Evolutionary conservation across 2,797 vertebrate species (phyloP), one percentile per base, ranked within the genome.

Genomic region (Myotis findleyi): DNA sequence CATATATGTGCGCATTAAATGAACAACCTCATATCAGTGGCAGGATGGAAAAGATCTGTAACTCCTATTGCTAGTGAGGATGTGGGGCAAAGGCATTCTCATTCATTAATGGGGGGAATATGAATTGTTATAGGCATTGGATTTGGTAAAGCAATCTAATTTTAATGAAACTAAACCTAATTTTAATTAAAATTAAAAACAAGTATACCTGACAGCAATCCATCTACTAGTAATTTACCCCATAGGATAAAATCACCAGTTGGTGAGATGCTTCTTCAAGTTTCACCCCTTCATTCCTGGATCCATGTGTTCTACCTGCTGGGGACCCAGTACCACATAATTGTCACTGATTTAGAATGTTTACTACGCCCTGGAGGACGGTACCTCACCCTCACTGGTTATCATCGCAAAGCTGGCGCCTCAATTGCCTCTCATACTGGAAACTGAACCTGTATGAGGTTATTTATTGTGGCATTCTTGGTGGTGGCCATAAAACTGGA

Each of bases 111-210:
- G 79, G 53, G 51, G n/a, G 33, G 33, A 92, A n/a, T 90, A n/a
- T 55, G 47, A 80, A 76, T 84, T 92, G 41, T 87, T 81, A 47
- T 0, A 90, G 73, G 55, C 38, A 44, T 81, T 77, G 14, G 41
- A 68, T 85, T 94, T 73, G 51, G 30, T 69, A 62, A 95, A 81
- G 17, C 30, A 82, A 92, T 64, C 36, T 88, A 84, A 62, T 97
- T 93, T 90, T 72, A 72, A 82, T 44, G 59, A 84, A 84, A 93
- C 59, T 81, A 76, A 82, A 92, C 57, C 36, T 88, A 84, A 62
- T 97, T 93, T 90, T 72, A 72, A 82, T 44, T 53, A 96, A 86
- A 86, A 85, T 85, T 68, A 91, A 94, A 93, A 93, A 36, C 59
- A 92, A 72, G 80, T 95, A 83, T 33, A 72, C 27, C 55, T 69